These are phyloP conservation scores for Drosophila nigricruria DNA, from an alignment of 2,888 invertebrate species.

Conservation along the genomic window DNA sequence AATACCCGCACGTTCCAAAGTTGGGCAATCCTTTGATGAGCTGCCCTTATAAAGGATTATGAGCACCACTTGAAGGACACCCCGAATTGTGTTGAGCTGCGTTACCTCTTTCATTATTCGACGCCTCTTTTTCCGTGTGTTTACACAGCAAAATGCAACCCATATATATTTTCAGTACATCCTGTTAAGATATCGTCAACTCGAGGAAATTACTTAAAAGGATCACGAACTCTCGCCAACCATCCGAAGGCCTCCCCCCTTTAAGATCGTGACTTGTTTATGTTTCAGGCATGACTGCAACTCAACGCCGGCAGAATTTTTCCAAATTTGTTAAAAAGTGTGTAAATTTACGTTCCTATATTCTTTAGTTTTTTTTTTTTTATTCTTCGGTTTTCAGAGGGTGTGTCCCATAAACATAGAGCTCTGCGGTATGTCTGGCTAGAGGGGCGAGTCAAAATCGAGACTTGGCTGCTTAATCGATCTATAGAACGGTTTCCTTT, in stretches of 20 bases:
- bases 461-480: constrained; percentile 73
- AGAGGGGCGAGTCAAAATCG: constrained; percentile 37
- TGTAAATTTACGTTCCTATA: constrained; percentile 74
- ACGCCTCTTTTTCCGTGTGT: constrained; percentile 74
- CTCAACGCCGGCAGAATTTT: constrained; percentile 66
- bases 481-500: constrained; percentile 58
- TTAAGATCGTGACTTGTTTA: constrained; percentile 75
- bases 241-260: constrained; percentile 1
- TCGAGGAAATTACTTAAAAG: constrained; percentile 78
- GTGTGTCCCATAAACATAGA: constrained; percentile 77
- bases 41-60: constrained; percentile 71
- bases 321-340: constrained; percentile 78
- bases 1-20: constrained; percentile 69
- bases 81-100: constrained; percentile 28
- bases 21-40: constrained; percentile 59
- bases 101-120: constrained; percentile 44
- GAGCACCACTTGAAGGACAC: constrained; percentile 58
- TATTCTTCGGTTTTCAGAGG: constrained; percentile 45
- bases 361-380: constrained; percentile 24
- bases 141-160: constrained; percentile 74
- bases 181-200: constrained; percentile 55
- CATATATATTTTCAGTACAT: constrained; percentile 69
- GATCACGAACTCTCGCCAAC: constrained; percentile 68
- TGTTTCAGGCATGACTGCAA: constrained; percentile 78
- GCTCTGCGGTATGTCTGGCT: constrained; percentile 63